phyloP scores from a whole-genome alignment of 2,888 invertebrate species.

The Phragmatobia fuliginosa region DNA sequence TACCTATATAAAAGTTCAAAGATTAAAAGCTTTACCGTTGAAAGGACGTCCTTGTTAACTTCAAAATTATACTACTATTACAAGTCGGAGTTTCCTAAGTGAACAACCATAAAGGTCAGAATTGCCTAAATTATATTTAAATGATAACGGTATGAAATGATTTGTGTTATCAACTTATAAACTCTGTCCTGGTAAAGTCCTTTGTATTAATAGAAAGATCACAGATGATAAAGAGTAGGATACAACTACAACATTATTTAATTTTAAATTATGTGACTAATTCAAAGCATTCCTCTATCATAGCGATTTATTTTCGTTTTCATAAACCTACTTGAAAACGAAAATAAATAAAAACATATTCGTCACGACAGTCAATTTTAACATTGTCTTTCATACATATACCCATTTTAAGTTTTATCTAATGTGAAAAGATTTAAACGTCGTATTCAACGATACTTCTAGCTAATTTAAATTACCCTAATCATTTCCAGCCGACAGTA shows the following conservation, averaged over 20 bases:
- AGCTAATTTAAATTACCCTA: neutral
- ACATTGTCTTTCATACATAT: neutral
- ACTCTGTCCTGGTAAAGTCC: neutral
- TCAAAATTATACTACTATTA: neutral
- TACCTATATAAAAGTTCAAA: neutral
- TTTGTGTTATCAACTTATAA: neutral
- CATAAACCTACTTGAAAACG: no score
- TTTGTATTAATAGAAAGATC: neutral
- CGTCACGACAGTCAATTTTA: neutral
- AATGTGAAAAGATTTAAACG: neutral
- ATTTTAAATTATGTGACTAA: neutral
- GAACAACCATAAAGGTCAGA: neutral
- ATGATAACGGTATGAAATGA: neutral
- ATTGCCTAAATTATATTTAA: neutral
- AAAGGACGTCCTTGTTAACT: neutral
- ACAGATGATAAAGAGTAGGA: neutral
- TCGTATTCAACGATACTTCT: neutral
- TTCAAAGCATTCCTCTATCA: neutral
- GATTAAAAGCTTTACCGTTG: neutral
- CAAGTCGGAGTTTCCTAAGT: neutral
- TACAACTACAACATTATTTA: neutral
- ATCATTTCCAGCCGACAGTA: conserved; percentile 89
- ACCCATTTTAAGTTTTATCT: neutral
- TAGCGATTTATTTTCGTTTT: no score
- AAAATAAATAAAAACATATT: neutral